A percentile compares a stretch with the other conserved stretches of the same genome.
These are phyloP conservation scores for Psittacula cyanocephala DNA, from an alignment of 2,113 vertebrate genomes.

Conservation along the genomic window DNA sequence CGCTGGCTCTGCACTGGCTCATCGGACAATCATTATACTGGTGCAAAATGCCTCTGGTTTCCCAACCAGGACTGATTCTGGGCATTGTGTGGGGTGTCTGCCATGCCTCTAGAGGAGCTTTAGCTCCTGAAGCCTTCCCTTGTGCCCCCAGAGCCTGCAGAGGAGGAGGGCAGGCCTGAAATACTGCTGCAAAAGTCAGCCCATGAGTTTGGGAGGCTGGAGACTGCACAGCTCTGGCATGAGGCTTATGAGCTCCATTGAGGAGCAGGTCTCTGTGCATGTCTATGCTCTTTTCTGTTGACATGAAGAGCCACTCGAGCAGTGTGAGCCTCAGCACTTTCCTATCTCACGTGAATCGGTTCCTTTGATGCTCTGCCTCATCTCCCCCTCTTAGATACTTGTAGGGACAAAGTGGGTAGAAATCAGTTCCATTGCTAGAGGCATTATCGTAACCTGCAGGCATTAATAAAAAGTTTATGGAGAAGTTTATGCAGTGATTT, in stretches of 20 bases:
- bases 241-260: background rate
- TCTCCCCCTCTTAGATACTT: background rate
- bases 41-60: background rate
- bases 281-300: accelerated
- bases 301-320: background rate
- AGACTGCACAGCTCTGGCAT: background rate
- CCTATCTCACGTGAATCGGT: background rate
- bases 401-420: background rate
- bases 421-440: background rate
- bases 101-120: background rate
- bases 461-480: background rate
- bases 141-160: accelerated
- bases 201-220: background rate
- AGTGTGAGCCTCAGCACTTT: accelerated
- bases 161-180: background rate
- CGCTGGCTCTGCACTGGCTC: background rate
- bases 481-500: background rate
- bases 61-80: background rate
- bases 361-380: background rate
- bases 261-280: background rate
- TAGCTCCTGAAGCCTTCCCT: background rate
- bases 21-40: accelerated
- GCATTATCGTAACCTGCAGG: background rate
- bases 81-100: background rate
- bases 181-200: background rate